A percentile compares a stretch with the other conserved stretches of the same genome.
These are phyloP conservation scores for Tetheella fluctuosa DNA, from an alignment of 2,888 invertebrate genomes.

Conservation along the genomic window DNA sequence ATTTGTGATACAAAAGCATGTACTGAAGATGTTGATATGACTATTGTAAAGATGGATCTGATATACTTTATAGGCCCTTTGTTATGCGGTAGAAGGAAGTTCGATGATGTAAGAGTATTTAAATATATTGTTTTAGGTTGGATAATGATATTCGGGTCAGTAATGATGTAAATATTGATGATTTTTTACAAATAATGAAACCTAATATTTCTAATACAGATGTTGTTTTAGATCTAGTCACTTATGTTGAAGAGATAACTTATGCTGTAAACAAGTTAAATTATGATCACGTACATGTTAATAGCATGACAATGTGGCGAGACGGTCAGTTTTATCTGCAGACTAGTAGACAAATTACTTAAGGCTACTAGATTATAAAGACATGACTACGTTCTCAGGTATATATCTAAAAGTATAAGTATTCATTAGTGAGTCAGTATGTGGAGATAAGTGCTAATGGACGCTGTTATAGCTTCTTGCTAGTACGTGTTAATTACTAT, in stretches of 20 bases:
- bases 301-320: background rate
- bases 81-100: background rate
- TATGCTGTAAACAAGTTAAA: background rate
- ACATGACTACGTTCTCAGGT: conserved; percentile 6
- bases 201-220: too few species aligned
- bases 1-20: conserved; percentile 10
- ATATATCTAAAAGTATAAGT: background rate
- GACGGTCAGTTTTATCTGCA: background rate
- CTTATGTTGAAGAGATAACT: background rate
- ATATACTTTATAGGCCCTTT: background rate
- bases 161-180: background rate
- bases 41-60: conserved; percentile 1
- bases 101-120: background rate
- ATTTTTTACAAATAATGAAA: background rate
- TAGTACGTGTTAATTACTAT: background rate
- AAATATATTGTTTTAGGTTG: background rate
- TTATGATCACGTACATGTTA: background rate
- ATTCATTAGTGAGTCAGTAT: background rate
- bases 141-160: too few species aligned
- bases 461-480: background rate
- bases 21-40: conserved; percentile 1
- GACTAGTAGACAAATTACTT: background rate
- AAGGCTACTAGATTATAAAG: background rate
- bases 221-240: background rate
- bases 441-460: background rate